These are phyloP conservation scores for Stigmatopora argus DNA, from an alignment of 2,113 vertebrate genomes.

Conservation along the genomic window DNA sequence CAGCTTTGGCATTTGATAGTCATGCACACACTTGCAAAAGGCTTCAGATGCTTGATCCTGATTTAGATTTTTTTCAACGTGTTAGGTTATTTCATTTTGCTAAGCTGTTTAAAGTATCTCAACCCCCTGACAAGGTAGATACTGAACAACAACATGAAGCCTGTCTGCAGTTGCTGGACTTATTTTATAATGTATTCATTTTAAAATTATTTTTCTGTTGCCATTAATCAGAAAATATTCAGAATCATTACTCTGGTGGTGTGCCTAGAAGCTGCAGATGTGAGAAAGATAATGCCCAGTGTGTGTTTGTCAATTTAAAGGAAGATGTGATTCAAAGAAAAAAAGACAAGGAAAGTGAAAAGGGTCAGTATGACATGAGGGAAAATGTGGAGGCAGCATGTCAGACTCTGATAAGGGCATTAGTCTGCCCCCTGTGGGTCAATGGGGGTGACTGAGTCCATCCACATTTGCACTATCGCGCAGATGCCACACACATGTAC, in stretches of 20 bases:
- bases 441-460: constrained; percentile 45
- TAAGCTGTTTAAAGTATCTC: constrained; percentile 45
- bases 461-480: constrained; percentile 14
- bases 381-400: constrained; percentile 58
- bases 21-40: constrained; percentile 34
- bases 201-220: constrained; percentile 20
- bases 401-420: constrained; percentile 71
- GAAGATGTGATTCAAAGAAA: constrained; percentile 5
- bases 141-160: constrained; percentile 26
- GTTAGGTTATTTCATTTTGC: constrained; percentile 38
- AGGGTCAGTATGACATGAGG: constrained; percentile 19
- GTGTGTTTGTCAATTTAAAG: constrained; percentile 9
- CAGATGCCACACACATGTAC: constrained; percentile 6
- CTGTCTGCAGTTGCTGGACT: constrained; percentile 22
- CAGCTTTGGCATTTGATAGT: constrained; percentile 29
- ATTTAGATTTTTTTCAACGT: constrained; percentile 28
- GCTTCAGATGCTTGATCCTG: constrained; percentile 32
- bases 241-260: constrained; percentile 33
- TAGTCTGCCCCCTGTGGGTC: constrained; percentile 72
- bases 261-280: constrained; percentile 37
- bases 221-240: constrained; percentile 45
- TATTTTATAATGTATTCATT: constrained; percentile 2
- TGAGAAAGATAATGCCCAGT: constrained; percentile 25
- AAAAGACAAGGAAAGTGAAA: constrained; percentile 7
- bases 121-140: constrained; percentile 43